Conservation (phyloP, 2,797 vertebrate genomes). For the Diceros bicornis region DNA sequence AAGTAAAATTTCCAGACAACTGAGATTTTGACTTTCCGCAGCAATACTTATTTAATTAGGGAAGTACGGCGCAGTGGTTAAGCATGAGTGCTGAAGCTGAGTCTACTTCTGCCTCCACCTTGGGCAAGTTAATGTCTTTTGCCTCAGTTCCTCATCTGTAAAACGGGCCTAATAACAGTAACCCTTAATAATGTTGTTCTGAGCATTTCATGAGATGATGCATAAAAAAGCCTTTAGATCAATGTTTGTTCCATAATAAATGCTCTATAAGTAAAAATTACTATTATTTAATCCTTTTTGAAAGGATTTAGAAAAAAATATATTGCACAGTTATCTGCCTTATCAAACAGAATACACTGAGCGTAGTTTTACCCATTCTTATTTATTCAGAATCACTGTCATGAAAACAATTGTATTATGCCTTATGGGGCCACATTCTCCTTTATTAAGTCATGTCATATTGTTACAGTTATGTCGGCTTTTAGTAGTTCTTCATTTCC, state of each 20-base stretch:
- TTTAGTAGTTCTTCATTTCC: constrained; percentile 14
- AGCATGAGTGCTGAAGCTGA: not conserved
- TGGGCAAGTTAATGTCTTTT: not conserved
- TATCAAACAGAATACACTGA: constrained; percentile 22
- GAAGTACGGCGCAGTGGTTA: constrained; percentile 11
- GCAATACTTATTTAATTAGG: constrained; percentile 62
- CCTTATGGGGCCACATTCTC: constrained; percentile 2
- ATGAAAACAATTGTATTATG: constrained; percentile 43
- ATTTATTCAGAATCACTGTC: constrained; percentile 66
- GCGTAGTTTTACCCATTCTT: constrained; percentile 54
- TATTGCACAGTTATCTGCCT: constrained; percentile 19
- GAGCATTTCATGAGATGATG: constrained; percentile 12
- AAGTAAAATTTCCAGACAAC: constrained; percentile 68
- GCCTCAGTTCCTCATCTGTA: constrained; percentile 31
- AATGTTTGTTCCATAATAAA: constrained; percentile 41
- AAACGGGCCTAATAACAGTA: constrained; percentile 26
- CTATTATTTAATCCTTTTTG: constrained; percentile 33
- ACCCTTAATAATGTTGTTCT: not conserved
- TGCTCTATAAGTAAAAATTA: not conserved
- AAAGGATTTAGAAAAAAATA: constrained; percentile 63
- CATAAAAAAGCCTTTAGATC: constrained; percentile 27
- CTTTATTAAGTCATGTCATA: constrained; percentile 55
- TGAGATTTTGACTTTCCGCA: constrained; percentile 68
- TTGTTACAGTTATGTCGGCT: not conserved
- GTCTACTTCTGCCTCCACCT: not conserved